Base-by-base conservation (phyloP, 2,797 vertebrate genomes). In the Benthosema pterotum region DNA sequence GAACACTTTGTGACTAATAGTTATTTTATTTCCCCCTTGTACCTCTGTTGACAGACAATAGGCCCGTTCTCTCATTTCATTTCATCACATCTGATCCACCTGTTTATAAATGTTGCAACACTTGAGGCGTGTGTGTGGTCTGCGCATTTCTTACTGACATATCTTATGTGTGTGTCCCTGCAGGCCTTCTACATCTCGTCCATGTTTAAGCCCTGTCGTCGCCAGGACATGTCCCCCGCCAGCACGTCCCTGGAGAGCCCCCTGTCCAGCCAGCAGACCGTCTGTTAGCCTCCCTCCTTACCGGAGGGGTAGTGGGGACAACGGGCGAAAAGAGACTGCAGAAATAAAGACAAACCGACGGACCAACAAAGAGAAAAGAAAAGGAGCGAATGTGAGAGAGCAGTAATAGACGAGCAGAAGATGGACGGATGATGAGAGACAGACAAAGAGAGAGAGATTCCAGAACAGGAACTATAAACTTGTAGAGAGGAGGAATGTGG, bases 111-210 rank as follows among this genome's bases (percentile, higher is more conserved):
- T 63, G 65, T 56, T 3, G 11, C 22, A 8, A 79, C 73, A 77
- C 56, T 78, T 77, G 77, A 73, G 78, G 72, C 13, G 22, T 68
- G 76, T 83, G 76, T 83, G 75, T 80, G 84, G 80, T 80, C 75
- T 63, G 60, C 54, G 25, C 75, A 59, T 70, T 45, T 77, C 32
- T 60, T 60, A 52, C 75, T 84, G 61, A 87, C 68, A 28, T 58
- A 57, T 52, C 63, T 52, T 67, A 32, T 57, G 65, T 85, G 65
- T 59, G 18, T 59, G 15, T 47, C n/a, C 57, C 83, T 74, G 28
- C 83, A 95, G 93, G 93, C 91, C 22, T 94, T 95, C 85, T 85
- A 91, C 80, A 91, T 94, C 81, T 94, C 94, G 19, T 87, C 88
- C 78, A 92, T 96, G 93, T 95, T 96, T 81, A 93, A 91, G 69